Evolutionary conservation across 2,113 vertebrate species (phyloP).

Genomic region (Oostethus manadensis): DNA sequence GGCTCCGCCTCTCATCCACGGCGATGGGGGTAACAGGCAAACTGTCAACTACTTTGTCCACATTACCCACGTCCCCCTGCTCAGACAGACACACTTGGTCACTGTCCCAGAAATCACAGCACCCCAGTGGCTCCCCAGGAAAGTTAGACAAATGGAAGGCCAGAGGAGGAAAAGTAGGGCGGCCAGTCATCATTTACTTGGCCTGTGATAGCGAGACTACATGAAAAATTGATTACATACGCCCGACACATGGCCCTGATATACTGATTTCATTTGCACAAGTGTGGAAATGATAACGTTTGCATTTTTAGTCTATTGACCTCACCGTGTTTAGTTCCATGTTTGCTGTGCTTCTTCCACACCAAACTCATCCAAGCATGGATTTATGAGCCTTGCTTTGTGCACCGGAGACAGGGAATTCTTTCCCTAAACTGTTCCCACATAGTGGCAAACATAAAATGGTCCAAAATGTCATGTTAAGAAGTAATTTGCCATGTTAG

Average conservation of each 20-base stretch:
- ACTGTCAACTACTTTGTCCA: conserved; percentile 73
- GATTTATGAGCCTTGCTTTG: too few relatives aligned
- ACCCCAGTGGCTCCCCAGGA: conserved; percentile 64
- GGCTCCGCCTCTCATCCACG: conserved; percentile 59
- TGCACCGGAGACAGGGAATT: too few relatives aligned
- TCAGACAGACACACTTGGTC: conserved; percentile 74
- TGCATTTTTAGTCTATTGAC: background rate
- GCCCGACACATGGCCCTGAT: conserved; percentile 12
- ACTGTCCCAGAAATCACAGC: conserved; percentile 73
- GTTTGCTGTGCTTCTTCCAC: too few relatives aligned
- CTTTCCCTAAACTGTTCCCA: too few relatives aligned
- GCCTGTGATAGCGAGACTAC: conserved; percentile 38
- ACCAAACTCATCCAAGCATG: too few relatives aligned
- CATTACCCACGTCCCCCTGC: conserved; percentile 74
- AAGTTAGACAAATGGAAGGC: conserved; percentile 75
- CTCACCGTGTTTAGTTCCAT: too few relatives aligned
- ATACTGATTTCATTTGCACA: conserved; percentile 11
- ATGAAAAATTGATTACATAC: conserved; percentile 41
- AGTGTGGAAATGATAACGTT: conserved; percentile 8
- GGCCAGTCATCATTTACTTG: conserved; percentile 69
- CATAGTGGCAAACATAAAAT: too few relatives aligned
- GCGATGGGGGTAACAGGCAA: conserved; percentile 64
- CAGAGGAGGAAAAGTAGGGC: conserved; percentile 70
- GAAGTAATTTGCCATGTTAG: conserved; percentile 21
- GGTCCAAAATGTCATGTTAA: too few relatives aligned